phyloP scores from a whole-genome alignment of 2,113 vertebrate genomes.

The Paraplagusia blochii region DNA sequence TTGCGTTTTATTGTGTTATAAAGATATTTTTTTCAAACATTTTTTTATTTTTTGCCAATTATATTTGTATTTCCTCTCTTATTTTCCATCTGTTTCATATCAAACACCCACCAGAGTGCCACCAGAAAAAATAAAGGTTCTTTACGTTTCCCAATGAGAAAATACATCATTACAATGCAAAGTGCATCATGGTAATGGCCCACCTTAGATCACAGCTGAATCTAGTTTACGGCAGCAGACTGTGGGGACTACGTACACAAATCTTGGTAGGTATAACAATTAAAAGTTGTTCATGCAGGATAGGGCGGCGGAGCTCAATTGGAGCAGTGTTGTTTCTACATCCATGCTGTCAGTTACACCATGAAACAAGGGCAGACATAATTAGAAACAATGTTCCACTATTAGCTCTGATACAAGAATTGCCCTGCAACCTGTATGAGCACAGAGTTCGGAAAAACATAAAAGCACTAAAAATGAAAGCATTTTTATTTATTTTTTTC shows the following conservation, averaged over 20 bases:
- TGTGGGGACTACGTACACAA: background rate
- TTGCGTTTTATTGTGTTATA: conserved; percentile 32
- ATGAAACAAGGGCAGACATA: too few species aligned
- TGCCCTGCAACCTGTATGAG: too few species aligned
- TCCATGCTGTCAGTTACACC: background rate
- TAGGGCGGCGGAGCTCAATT: background rate
- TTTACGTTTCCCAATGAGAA: conserved; percentile 2
- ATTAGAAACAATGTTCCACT: too few species aligned
- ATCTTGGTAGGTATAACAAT: background rate
- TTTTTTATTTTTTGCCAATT: background rate
- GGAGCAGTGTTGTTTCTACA: background rate
- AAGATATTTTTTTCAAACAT: conserved; percentile 32
- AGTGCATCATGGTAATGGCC: background rate
- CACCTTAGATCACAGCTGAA: background rate
- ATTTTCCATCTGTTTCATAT: conserved; percentile 11
- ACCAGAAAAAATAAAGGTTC: conserved; percentile 13
- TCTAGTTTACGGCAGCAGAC: background rate
- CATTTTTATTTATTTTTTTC: too few species aligned
- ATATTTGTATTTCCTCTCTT: background rate
- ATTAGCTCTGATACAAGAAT: too few species aligned
- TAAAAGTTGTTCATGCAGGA: background rate
- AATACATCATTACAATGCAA: background rate
- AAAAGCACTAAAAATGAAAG: background rate
- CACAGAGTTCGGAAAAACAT: too few species aligned
- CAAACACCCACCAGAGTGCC: conserved; percentile 11